Evolutionary conservation across 2,113 vertebrate genomes (phyloP).

Genomic region (Antigone vipio): DNA sequence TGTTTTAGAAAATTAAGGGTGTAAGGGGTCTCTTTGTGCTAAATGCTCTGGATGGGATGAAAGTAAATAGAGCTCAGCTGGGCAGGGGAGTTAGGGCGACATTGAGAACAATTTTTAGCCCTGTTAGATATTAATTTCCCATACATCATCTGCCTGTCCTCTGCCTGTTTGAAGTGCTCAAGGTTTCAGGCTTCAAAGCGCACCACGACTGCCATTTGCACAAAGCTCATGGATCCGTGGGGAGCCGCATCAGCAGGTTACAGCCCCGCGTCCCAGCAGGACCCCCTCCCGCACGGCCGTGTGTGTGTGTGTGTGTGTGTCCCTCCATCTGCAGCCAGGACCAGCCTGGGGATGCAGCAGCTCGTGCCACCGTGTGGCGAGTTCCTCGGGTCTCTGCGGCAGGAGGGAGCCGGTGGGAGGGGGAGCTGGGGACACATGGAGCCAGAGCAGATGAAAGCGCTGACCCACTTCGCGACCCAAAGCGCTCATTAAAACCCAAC

Average conservation of each 20-base stretch:
- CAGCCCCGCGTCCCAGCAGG: conserved; percentile 29
- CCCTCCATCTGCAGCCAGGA: background rate
- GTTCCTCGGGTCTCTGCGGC: background rate
- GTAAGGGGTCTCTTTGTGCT: conserved; percentile 45
- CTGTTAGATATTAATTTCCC: conserved; percentile 76
- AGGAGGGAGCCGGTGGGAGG: background rate
- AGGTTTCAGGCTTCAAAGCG: conserved; percentile 75
- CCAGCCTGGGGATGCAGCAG: background rate
- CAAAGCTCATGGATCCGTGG: conserved; percentile 45
- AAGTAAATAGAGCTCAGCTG: conserved; percentile 68
- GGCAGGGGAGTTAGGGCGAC: conserved; percentile 62
- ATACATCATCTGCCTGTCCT: conserved; percentile 70
- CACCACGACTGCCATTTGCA: conserved; percentile 44
- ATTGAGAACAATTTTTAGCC: conserved; percentile 66
- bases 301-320: background rate
- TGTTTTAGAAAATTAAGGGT: conserved; percentile 55
- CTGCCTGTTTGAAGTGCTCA: conserved; percentile 73
- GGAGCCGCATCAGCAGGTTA: conserved; percentile 56
- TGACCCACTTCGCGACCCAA: conserved; percentile 3
- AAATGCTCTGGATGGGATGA: conserved; percentile 57
- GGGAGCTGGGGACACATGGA: background rate
- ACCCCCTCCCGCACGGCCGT: background rate
- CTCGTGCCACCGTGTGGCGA: background rate
- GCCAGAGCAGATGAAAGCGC: background rate
- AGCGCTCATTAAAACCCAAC: conserved; percentile 26